phyloP scores from a whole-genome alignment of 2,797 vertebrate species.

The Apogon talboti region DNA sequence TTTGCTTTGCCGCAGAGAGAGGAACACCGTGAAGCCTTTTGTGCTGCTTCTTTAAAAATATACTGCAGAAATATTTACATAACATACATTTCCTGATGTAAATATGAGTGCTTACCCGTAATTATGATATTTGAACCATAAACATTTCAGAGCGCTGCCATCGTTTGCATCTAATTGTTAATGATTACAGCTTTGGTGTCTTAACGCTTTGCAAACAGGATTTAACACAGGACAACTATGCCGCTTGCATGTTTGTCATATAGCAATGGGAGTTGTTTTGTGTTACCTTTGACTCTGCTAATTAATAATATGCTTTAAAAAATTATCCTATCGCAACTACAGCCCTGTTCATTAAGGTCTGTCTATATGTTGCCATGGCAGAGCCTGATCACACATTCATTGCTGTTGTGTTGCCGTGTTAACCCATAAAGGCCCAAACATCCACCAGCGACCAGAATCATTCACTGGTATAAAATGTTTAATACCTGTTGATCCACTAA shows the following conservation, averaged over 20 bases:
- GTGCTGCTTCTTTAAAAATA: conserved; percentile 5
- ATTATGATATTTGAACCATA: conserved; percentile 4
- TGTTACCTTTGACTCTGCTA: conserved; percentile 39
- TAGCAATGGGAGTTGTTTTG: conserved; percentile 20
- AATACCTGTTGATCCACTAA: too few relatives aligned
- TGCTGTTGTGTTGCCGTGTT: conserved; percentile 42
- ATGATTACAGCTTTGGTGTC: conserved; percentile 12
- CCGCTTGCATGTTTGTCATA: neutral
- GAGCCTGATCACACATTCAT: conserved; percentile 40
- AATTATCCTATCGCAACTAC: conserved; percentile 32
- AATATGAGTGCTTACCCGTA: neutral
- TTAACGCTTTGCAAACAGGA: conserved; percentile 11
- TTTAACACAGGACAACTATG: conserved; percentile 25
- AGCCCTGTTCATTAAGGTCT: conserved; percentile 44
- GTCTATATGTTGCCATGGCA: conserved; percentile 46
- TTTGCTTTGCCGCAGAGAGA: neutral
- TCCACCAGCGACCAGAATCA: too few relatives aligned
- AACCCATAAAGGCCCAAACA: too few relatives aligned
- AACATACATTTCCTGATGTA: conserved; percentile 5
- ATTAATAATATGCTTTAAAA: conserved; percentile 55
- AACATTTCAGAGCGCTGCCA: neutral
- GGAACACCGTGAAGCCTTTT: neutral
- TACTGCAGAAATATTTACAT: neutral
- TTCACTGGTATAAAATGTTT: too few relatives aligned
- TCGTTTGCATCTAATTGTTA: conserved; percentile 4